These are phyloP conservation scores for Macrophya alboannulata DNA, from an alignment of 2,888 invertebrate genomes.

Conservation along the genomic window DNA sequence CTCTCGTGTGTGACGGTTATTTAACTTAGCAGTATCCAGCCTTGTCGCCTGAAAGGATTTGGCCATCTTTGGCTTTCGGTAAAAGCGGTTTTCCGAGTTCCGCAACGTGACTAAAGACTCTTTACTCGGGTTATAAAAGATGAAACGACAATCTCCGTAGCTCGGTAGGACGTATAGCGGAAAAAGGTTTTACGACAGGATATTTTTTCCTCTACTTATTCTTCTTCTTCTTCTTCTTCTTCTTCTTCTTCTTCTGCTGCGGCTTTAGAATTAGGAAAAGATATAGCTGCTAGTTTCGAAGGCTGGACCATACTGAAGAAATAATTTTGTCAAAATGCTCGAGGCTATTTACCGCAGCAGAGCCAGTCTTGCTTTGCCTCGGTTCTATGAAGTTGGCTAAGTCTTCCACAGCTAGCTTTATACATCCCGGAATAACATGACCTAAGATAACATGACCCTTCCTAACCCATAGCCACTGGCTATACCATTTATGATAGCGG, in stretches of 20 bases:
- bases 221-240: not conserved
- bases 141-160: conserved; percentile 29
- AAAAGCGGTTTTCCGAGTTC: conserved; percentile 26
- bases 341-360: conserved; percentile 66
- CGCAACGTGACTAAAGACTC: conserved; percentile 46
- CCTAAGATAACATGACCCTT: conserved; percentile 49
- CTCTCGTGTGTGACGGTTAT: conserved; percentile 23
- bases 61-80: conserved; percentile 3
- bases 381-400: not conserved
- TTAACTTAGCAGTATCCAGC: not conserved
- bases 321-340: conserved; percentile 62
- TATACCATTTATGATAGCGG: not conserved
- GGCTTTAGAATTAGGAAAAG: not conserved
- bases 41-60: conserved; percentile 33
- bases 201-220: not conserved
- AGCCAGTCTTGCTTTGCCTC: not conserved
- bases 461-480: conserved; percentile 35
- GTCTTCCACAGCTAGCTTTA: not conserved
- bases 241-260: too few species aligned
- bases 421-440: conserved; percentile 36
- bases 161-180: not conserved
- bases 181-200: conserved; percentile 8
- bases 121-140: conserved; percentile 39
- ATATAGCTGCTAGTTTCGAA: not conserved
- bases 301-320: not conserved